Conservation (phyloP, 2,888 invertebrate genomes). For the Eupithecia subumbrata region DNA sequence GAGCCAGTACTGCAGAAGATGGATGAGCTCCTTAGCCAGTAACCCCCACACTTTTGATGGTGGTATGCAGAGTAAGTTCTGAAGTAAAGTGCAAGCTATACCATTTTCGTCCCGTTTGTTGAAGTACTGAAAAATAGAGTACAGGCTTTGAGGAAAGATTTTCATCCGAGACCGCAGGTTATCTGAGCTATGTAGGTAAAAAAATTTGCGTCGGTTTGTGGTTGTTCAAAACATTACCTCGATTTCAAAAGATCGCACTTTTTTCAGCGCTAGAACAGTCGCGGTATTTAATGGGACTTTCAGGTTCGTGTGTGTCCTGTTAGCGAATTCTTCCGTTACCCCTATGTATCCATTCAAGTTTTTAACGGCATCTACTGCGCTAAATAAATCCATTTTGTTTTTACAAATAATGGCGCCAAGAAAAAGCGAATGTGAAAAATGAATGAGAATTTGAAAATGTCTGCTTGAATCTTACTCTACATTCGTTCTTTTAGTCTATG, state of each 20-base stretch:
- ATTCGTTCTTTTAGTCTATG: background rate
- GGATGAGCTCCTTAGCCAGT: conserved; percentile 62
- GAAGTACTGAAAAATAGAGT: conserved; percentile 61
- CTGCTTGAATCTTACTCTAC: background rate
- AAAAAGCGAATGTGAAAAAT: background rate
- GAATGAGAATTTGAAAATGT: conserved; percentile 8
- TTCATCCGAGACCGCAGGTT: background rate
- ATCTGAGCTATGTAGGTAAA: background rate
- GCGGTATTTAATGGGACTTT: conserved; percentile 64
- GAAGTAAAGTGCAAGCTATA: conserved; percentile 61
- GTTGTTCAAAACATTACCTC: conserved; percentile 56
- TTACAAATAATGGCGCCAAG: conserved; percentile 26
- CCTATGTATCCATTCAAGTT: conserved; percentile 61
- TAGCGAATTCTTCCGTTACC: conserved; percentile 54
- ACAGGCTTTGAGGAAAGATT: background rate
- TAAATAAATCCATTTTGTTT: conserved; percentile 61
- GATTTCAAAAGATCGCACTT: conserved; percentile 65
- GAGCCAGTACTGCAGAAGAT: conserved; percentile 67
- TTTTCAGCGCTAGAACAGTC: conserved; percentile 63
- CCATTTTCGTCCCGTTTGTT: conserved; percentile 66
- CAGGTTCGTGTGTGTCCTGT: conserved; percentile 46
- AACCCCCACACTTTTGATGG: conserved; percentile 66
- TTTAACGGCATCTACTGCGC: conserved; percentile 55
- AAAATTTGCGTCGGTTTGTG: background rate
- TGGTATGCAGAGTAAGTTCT: conserved; percentile 57